phyloP scores from a whole-genome alignment of 2,888 invertebrate genomes.

The Hirudinaria manillensis region DNA sequence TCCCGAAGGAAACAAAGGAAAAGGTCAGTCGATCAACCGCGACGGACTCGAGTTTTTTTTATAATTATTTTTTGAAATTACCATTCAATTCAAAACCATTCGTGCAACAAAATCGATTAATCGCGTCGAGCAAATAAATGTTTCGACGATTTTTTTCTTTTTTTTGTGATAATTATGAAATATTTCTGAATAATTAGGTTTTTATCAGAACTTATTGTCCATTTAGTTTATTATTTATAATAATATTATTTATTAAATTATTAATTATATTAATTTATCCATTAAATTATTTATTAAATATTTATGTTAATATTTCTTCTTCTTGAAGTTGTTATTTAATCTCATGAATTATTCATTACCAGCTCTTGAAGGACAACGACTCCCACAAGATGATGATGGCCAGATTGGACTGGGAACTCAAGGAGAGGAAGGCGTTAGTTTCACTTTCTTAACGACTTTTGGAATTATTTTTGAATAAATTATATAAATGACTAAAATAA shows the following conservation, averaged over 20 bases:
- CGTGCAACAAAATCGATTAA: too few relatives aligned
- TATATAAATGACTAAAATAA: too few relatives aligned
- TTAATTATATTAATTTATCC: neutral
- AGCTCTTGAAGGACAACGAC: constrained; percentile 57
- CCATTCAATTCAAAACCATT: too few relatives aligned
- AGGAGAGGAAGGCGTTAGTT: constrained; percentile 70
- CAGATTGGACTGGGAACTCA: constrained; percentile 82
- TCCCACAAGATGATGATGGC: constrained; percentile 76
- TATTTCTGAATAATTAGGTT: too few relatives aligned
- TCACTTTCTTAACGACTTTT: neutral
- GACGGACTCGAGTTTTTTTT: too few relatives aligned
- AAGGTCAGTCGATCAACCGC: constrained; percentile 55
- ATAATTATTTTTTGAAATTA: too few relatives aligned
- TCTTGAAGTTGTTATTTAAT: neutral
- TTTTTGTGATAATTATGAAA: too few relatives aligned
- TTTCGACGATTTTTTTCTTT: too few relatives aligned
- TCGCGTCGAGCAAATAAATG: too few relatives aligned
- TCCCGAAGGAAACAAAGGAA: constrained; percentile 66
- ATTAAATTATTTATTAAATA: neutral
- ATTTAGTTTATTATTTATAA: neutral
- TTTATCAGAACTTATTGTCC: constrained; percentile 43
- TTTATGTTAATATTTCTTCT: neutral
- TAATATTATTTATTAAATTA: neutral
- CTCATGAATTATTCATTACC: neutral
- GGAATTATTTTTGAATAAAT: too few relatives aligned